Conservation (phyloP, 2,113 vertebrate genomes). For the Bostrychus sinensis region DNA sequence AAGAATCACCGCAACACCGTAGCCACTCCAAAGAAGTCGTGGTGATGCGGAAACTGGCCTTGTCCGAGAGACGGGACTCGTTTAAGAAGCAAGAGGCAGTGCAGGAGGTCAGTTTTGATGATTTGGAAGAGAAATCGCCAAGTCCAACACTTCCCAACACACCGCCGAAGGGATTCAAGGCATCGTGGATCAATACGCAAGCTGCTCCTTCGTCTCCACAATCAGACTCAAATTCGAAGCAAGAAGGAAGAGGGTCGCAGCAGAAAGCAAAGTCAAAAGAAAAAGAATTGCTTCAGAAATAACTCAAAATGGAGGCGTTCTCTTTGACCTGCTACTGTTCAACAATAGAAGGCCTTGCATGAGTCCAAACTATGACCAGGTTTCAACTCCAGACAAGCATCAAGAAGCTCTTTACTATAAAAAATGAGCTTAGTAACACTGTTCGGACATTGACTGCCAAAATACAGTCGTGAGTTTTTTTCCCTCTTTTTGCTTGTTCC, state of each 20-base stretch:
- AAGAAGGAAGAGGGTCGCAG: slow-evolving; percentile 43
- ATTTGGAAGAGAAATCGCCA: slow-evolving; percentile 45
- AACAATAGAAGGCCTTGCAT: slow-evolving; percentile 47
- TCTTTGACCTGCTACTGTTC: slow-evolving; percentile 48
- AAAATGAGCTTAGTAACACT: slow-evolving; percentile 50
- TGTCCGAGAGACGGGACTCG: slow-evolving; percentile 90
- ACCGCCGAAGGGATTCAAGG: slow-evolving; percentile 52
- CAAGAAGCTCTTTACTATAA: slow-evolving; percentile 33
- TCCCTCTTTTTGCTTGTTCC: slow-evolving; percentile 40
- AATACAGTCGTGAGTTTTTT: slow-evolving; percentile 30
- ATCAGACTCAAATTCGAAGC: slow-evolving; percentile 27
- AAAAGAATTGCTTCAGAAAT: slow-evolving; percentile 39
- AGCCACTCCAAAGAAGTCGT: slow-evolving; percentile 81
- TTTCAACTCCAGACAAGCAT: slow-evolving; percentile 35
- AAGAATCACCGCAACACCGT: slow-evolving; percentile 66
- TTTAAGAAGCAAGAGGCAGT: slow-evolving; percentile 96
- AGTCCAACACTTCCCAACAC: slow-evolving; percentile 22
- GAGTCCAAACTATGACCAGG: slow-evolving; percentile 60
- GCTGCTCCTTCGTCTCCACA: background rate
- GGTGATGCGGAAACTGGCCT: slow-evolving; percentile 89
- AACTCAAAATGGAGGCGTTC: slow-evolving; percentile 7
- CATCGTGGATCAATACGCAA: slow-evolving; percentile 65
- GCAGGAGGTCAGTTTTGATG: slow-evolving; percentile 90
- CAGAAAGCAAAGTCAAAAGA: slow-evolving; percentile 80
- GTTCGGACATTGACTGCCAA: slow-evolving; percentile 51